phyloP scores from a whole-genome alignment of 2,797 vertebrate species.

The Delichon dasypus region DNA sequence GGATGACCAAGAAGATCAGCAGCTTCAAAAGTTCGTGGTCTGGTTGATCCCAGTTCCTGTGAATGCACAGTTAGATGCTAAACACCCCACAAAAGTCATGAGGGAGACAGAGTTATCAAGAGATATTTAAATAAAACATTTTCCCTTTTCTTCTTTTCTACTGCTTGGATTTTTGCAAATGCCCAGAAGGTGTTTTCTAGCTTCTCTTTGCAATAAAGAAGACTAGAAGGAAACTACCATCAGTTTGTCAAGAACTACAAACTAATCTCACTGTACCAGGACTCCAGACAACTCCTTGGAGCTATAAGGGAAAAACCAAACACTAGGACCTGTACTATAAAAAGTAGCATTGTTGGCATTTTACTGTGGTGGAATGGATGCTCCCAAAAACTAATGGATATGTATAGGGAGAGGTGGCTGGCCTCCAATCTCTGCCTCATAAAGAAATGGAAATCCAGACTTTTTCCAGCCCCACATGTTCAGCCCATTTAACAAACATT shows the following conservation, averaged over 20 bases:
- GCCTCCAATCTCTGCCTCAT: not conserved
- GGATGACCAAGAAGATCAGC: not conserved
- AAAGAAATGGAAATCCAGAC: not conserved
- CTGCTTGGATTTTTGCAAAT: not conserved
- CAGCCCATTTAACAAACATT: not conserved
- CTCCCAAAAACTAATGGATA: not conserved
- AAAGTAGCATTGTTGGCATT: not conserved
- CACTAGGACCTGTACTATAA: not conserved
- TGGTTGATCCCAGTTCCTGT: not conserved
- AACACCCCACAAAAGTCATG: not conserved
- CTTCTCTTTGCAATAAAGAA: not conserved
- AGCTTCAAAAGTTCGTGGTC: not conserved
- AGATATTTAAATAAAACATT: not conserved
- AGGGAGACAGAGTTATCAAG: not conserved
- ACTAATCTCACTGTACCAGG: not conserved
- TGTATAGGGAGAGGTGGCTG: not conserved
- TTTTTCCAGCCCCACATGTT: not conserved
- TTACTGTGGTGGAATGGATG: not conserved
- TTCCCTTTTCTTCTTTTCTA: not conserved
- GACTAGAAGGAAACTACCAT: not conserved
- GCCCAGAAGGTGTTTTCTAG: not conserved
- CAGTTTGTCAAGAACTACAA: not conserved
- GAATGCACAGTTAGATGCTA: not conserved
- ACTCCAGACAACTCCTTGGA: not conserved
- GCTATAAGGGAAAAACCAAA: not conserved